Evolutionary conservation across 2,888 invertebrate genomes (phyloP).

Genomic region (Drosophila pseudotalamancana): DNA sequence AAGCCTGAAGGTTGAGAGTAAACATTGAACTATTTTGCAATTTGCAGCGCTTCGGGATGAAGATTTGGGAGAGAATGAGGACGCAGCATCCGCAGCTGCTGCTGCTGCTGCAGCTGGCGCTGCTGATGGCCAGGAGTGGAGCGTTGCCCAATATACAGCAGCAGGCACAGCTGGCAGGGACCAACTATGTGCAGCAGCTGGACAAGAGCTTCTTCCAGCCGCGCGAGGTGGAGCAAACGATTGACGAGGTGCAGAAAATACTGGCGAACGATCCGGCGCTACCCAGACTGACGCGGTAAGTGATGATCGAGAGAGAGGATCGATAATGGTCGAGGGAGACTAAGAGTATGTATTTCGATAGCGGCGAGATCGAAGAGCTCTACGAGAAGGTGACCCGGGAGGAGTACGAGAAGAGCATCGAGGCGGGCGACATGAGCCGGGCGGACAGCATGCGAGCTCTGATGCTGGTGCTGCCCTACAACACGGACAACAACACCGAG

Average conservation of each 20-base stretch:
- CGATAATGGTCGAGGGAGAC: neutral
- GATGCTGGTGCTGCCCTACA: conserved; percentile 84
- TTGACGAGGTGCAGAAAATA: conserved; percentile 83
- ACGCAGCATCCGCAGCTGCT: conserved; percentile 10
- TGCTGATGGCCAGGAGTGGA: conserved; percentile 11
- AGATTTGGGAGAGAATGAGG: conserved; percentile 1
- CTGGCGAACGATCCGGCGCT: conserved; percentile 82
- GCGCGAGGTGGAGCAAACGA: conserved; percentile 82
- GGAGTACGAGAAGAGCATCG: conserved; percentile 83
- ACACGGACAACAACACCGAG: conserved; percentile 82
- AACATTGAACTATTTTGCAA: neutral
- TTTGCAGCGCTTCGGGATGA: conserved; percentile 28
- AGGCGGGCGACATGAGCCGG: conserved; percentile 82
- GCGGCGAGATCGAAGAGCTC: conserved; percentile 84
- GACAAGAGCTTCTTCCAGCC: conserved; percentile 73
- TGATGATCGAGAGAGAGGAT: neutral
- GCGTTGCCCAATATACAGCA: conserved; percentile 64
- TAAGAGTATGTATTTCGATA: conserved; percentile 32
- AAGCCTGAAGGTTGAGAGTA: too few relatives aligned
- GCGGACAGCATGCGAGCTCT: conserved; percentile 84
- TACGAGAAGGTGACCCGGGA: conserved; percentile 84
- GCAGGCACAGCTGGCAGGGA: conserved; percentile 17
- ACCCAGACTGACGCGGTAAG: conserved; percentile 83
- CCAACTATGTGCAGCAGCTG: conserved; percentile 64
- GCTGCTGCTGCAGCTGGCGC: conserved; percentile 28